phyloP scores from a whole-genome alignment of 2,888 invertebrate genomes.

The Neoaliturus tenellus region DNA sequence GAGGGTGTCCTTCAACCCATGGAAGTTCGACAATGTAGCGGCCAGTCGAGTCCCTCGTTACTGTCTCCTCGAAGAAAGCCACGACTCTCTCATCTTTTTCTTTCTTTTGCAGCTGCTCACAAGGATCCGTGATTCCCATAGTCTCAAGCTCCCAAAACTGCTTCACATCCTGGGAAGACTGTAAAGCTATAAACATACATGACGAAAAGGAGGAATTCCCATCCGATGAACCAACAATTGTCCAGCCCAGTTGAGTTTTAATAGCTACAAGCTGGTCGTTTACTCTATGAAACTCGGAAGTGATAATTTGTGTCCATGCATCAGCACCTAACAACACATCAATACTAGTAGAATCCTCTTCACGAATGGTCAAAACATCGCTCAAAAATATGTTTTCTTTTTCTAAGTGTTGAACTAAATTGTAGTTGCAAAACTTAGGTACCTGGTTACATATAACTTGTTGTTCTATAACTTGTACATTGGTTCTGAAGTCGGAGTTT shows the following conservation, averaged over 20 bases:
- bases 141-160: slow-evolving; percentile 2
- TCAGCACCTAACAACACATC: too few relatives aligned
- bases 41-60: background rate
- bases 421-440: too few relatives aligned
- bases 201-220: background rate
- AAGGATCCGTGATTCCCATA: background rate
- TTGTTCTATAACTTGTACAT: too few relatives aligned
- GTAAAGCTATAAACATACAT: background rate
- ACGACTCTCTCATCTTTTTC: background rate
- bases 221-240: background rate
- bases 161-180: background rate
- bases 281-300: too few relatives aligned
- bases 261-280: too few relatives aligned
- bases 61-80: background rate
- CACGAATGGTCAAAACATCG: too few relatives aligned
- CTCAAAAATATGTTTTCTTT: too few relatives aligned
- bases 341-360: too few relatives aligned
- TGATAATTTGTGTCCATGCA: too few relatives aligned
- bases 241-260: background rate
- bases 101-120: background rate
- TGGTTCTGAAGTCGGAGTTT: too few relatives aligned
- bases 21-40: background rate
- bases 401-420: too few relatives aligned
- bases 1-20: background rate
- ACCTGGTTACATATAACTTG: too few relatives aligned